Evolutionary conservation across 2,113 vertebrate genomes (phyloP).

Genomic region (Chamaea fasciata): DNA sequence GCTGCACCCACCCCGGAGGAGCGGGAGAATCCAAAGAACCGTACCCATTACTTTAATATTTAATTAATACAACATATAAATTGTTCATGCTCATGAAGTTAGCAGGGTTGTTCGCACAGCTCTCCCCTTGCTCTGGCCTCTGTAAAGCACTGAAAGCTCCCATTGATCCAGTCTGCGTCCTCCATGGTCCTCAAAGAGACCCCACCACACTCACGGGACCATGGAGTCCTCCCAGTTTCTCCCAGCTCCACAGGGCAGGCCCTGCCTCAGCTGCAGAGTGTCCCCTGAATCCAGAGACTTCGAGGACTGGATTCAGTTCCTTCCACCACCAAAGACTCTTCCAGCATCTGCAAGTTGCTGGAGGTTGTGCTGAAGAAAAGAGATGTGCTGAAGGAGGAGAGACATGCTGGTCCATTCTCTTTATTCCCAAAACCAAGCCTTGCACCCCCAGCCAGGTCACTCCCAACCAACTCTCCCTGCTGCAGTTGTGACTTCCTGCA

Average conservation of each 20-base stretch:
- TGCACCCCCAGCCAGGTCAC: not conserved
- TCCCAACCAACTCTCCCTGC: not conserved
- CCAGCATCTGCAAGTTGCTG: not conserved
- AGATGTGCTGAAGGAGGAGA: not conserved
- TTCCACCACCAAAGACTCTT: not conserved
- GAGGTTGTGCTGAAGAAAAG: not conserved
- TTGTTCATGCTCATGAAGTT: not conserved
- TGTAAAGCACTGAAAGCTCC: not conserved
- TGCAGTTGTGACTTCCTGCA: not conserved
- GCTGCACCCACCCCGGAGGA: rapidly evolving
- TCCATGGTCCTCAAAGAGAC: not conserved
- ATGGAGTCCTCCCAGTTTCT: not conserved
- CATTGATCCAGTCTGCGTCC: not conserved
- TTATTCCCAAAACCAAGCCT: not conserved
- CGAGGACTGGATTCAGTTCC: not conserved
- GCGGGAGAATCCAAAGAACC: not conserved
- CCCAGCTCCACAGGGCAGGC: not conserved
- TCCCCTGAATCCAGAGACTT: not conserved
- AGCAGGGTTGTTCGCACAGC: not conserved
- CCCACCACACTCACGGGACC: not conserved
- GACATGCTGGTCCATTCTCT: not conserved
- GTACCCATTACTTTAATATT: not conserved
- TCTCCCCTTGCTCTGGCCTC: not conserved
- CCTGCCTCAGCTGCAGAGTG: not conserved
- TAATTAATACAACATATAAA: not conserved